Conservation (phyloP, 2,113 vertebrate species). For the Xenopus borealis region DNA sequence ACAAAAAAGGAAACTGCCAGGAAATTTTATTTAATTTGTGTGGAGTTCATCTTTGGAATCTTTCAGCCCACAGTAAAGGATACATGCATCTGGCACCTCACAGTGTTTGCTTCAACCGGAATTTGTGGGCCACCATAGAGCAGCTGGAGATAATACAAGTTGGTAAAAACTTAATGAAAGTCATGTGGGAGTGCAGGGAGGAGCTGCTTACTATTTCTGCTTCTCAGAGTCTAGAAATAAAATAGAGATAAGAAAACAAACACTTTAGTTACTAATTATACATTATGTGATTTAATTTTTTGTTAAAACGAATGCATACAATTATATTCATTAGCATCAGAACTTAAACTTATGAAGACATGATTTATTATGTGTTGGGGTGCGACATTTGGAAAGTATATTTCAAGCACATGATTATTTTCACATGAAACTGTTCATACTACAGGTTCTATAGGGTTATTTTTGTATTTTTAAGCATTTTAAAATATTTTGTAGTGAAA, state of each 20-base stretch:
- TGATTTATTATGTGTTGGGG: no score
- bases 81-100: conserved; percentile 19
- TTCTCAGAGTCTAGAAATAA: background rate
- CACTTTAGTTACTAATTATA: conserved; percentile 5
- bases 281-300: conserved; percentile 16
- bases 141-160: conserved; percentile 13
- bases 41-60: conserved; percentile 29
- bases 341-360: no score
- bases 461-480: no score
- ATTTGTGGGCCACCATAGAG: conserved; percentile 18
- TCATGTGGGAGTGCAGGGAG: conserved; percentile 9
- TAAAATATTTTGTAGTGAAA: no score
- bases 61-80: conserved; percentile 36
- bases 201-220: background rate
- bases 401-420: no score
- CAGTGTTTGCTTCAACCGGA: conserved; percentile 2
- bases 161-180: conserved; percentile 27
- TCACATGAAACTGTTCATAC: no score
- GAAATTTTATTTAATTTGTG: conserved; percentile 30
- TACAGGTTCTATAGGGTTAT: no score
- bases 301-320: background rate
- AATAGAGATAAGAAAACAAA: background rate
- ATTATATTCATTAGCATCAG: no score
- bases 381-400: no score
- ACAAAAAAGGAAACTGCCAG: conserved; percentile 8